Base-by-base conservation (phyloP, 2,888 invertebrate species). In the Caenorhabditis panamensis region DNA sequence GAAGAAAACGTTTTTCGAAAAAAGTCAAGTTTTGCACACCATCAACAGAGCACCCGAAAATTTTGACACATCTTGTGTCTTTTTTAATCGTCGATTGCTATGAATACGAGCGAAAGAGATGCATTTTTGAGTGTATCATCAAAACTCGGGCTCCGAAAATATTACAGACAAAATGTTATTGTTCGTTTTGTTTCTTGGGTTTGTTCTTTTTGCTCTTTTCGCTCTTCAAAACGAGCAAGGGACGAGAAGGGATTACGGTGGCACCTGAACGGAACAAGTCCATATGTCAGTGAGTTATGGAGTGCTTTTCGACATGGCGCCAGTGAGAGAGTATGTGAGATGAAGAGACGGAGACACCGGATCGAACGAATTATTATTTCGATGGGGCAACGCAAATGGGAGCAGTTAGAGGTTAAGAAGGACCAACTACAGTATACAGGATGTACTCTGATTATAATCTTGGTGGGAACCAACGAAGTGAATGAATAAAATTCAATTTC, bases 41-140 rank as follows among this genome's bases (percentile, higher is more conserved):
- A 73, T 64, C 72, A 73, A 66, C 59, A 59, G 1, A 49, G 8
- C 18, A n/a, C 26, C 47, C 22, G 24, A 1, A 64, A 72, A 72
- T 72, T 72, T 72, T 72, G 72, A 72, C 72, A 72, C 72, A 61
- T 71, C 62, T 58, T 20, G 11, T 26, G 13, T 22, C 73, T 41
- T 64, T 72, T 73, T 73, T 58, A 73, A 73, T 73, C 73, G 71
- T 41, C 41, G 41, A 41, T 41, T 41, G 41, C 47, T 56, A 73
- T 64, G 64, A 64, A 73, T 64, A 59, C 56, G 47, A 58, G 64
- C 36, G 36, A 54, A 18, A 61, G 24, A 62, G 37, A 71, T 71
- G 71, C 71, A 71, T 71, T 71, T 71, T 63, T 63, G 54, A 71
- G 71, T 71, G 56, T 54, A 53, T 71, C 71, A 62, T 71, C 58